Evolutionary conservation across 2,797 vertebrate genomes (phyloP).

Genomic region (Nannoperca australis): DNA sequence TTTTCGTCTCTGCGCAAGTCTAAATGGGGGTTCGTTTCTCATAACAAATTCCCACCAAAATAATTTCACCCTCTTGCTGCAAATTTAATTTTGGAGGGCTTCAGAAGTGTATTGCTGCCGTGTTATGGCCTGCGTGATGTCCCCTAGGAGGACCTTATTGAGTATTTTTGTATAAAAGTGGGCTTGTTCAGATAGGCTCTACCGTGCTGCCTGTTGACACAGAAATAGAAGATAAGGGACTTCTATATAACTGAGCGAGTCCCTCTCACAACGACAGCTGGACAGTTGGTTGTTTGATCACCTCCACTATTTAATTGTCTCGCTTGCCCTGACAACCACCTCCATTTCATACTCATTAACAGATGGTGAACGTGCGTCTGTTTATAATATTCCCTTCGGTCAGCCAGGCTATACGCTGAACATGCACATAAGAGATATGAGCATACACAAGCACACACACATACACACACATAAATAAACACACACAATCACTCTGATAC

Average conservation of each 20-base stretch:
- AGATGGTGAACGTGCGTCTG: conserved; percentile 54
- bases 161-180: conserved; percentile 60
- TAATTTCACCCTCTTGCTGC: conserved; percentile 58
- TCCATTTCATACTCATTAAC: conserved; percentile 62
- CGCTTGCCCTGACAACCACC: conserved; percentile 48
- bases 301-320: conserved; percentile 51
- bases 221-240: conserved; percentile 37
- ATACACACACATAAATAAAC: conserved; percentile 33
- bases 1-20: conserved; percentile 63
- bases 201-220: conserved; percentile 26
- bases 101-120: conserved; percentile 58
- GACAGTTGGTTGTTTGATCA: conserved; percentile 69
- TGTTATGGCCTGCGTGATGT: conserved; percentile 48
- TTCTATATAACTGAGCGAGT: conserved; percentile 21
- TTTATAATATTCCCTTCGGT: conserved; percentile 49
- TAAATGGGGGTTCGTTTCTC: conserved; percentile 69
- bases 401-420: conserved; percentile 33
- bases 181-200: conserved; percentile 42
- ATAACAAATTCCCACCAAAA: conserved; percentile 71
- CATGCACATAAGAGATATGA: conserved; percentile 34
- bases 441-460: conserved; percentile 17
- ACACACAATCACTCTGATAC: conserved; percentile 35
- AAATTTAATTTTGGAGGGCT: conserved; percentile 64
- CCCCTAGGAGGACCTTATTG: conserved; percentile 53
- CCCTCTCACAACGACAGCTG: conserved; percentile 48